phyloP scores from a whole-genome alignment of 2,888 invertebrate genomes.

The Amphipyra tragopoginis region DNA sequence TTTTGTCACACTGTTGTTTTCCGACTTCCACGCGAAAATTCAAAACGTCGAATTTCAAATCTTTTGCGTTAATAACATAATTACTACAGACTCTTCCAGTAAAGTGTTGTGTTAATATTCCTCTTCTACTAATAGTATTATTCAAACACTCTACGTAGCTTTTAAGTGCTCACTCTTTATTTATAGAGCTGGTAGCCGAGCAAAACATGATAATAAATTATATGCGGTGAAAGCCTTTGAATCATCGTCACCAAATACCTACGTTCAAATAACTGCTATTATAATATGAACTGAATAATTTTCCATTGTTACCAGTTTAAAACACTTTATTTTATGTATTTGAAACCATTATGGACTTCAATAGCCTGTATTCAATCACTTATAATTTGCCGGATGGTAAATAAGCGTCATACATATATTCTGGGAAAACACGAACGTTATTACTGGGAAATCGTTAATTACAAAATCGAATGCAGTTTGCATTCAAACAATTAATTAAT shows the following conservation, averaged over 20 bases:
- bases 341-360: slow-evolving; percentile 36
- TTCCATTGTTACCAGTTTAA: slow-evolving; percentile 33
- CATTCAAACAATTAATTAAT: slow-evolving; percentile 3
- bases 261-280: slow-evolving; percentile 23
- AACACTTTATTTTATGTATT: slow-evolving; percentile 34
- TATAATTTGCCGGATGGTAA: slow-evolving; percentile 38
- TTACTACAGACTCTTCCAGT: slow-evolving; percentile 21
- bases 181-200: slow-evolving; percentile 48
- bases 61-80: slow-evolving; percentile 15
- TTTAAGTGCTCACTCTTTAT: slow-evolving; percentile 61
- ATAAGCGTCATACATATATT: slow-evolving; percentile 36
- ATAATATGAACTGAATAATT: slow-evolving; percentile 26
- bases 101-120: slow-evolving; percentile 37
- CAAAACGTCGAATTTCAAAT: slow-evolving; percentile 16
- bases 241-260: slow-evolving; percentile 54
- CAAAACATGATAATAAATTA: slow-evolving; percentile 64
- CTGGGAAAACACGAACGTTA: slow-evolving; percentile 26
- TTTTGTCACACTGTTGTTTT: too few relatives aligned
- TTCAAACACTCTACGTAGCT: slow-evolving; percentile 45
- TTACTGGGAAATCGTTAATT: slow-evolving; percentile 32
- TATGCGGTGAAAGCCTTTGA: slow-evolving; percentile 47
- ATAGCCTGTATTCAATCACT: slow-evolving; percentile 38
- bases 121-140: slow-evolving; percentile 40
- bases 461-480: slow-evolving; percentile 16
- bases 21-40: too few relatives aligned